These are phyloP conservation scores for Pyxicephalus adspersus DNA, from an alignment of 2,113 vertebrate genomes.

Conservation along the genomic window DNA sequence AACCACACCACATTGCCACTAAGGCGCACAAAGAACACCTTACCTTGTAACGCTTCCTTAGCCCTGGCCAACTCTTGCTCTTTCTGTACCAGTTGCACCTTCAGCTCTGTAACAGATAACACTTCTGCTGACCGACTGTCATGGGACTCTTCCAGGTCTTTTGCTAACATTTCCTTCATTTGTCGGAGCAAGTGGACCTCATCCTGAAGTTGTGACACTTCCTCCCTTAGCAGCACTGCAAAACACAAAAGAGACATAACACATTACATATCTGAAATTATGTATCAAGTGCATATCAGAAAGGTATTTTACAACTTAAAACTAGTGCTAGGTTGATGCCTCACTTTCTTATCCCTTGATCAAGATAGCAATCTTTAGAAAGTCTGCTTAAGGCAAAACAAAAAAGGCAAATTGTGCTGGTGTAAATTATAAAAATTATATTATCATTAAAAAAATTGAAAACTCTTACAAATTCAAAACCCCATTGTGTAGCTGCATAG, in stretches of 20 bases:
- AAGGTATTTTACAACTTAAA: too few species aligned
- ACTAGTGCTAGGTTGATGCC: too few species aligned
- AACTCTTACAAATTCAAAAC: too few species aligned
- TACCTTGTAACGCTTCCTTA: conserved; percentile 95
- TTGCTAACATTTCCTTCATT: conserved; percentile 97
- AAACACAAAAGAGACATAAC: conserved; percentile 57
- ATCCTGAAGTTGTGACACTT: conserved; percentile 94
- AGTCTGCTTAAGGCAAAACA: too few species aligned
- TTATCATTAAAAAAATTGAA: too few species aligned
- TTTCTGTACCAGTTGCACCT: conserved; percentile 94
- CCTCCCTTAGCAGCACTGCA: conserved; percentile 90
- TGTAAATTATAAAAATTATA: too few species aligned
- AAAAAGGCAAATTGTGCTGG: too few species aligned
- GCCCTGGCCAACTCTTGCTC: conserved; percentile 93
- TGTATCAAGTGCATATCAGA: not conserved
- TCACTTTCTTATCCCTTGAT: too few species aligned
- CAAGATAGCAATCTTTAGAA: too few species aligned
- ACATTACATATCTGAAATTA: conserved; percentile 55
- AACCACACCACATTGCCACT: too few species aligned
- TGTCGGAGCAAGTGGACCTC: conserved; percentile 95
- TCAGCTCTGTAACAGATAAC: conserved; percentile 92
- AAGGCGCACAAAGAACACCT: conserved; percentile 49
- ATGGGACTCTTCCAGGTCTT: conserved; percentile 94
- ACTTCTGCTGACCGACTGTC: conserved; percentile 87
- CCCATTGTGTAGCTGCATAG: too few species aligned